These are phyloP conservation scores for Heterotis niloticus DNA, from an alignment of 2,113 vertebrate species.

Conservation along the genomic window DNA sequence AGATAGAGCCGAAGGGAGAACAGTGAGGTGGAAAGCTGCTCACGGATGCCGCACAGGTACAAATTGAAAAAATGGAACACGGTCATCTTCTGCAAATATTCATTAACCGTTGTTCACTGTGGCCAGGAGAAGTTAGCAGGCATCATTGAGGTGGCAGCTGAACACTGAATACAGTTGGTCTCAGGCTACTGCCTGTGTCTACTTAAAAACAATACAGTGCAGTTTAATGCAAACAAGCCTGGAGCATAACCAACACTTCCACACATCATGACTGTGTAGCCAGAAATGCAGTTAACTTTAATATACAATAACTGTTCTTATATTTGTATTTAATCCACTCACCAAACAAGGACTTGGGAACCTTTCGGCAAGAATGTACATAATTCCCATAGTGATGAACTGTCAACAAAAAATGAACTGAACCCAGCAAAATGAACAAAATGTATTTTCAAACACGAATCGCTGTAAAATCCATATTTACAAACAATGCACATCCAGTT, in stretches of 20 bases:
- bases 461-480: neutral
- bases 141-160: no score
- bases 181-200: neutral
- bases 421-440: neutral
- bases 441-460: neutral
- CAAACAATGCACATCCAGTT: neutral
- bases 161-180: no score
- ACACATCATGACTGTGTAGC: neutral
- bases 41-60: neutral
- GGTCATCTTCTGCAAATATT: no score
- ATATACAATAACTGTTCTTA: neutral
- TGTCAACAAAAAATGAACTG: constrained; percentile 31
- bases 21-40: neutral
- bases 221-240: no score
- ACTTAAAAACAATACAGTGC: neutral
- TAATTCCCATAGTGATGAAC: constrained; percentile 48
- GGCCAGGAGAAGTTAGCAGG: no score
- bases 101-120: no score
- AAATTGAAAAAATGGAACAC: neutral
- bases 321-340: constrained; percentile 35
- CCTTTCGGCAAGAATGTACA: constrained; percentile 52
- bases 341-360: constrained; percentile 57
- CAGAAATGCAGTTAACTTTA: neutral
- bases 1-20: neutral
- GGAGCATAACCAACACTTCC: neutral